phyloP scores from a whole-genome alignment of 1,140 invertebrate species.

The Hormaphis cornu region DNA sequence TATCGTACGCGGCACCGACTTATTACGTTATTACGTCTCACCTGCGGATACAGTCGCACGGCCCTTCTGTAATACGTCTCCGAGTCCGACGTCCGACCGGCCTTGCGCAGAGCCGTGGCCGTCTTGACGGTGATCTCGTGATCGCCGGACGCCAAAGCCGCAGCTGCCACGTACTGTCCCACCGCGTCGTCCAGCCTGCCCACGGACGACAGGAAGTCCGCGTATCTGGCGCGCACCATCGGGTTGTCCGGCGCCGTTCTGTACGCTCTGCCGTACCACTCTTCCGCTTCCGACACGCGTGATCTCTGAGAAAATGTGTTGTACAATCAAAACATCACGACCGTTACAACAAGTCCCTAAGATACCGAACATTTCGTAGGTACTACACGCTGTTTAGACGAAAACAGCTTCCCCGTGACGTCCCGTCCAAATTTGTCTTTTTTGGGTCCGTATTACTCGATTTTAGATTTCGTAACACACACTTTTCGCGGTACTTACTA shows the following conservation, averaged over 20 bases:
- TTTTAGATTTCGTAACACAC: no score
- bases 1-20: no score
- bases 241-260: slow-evolving; percentile 71
- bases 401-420: no score
- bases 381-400: no score
- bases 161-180: slow-evolving; percentile 62
- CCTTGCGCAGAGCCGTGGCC: slow-evolving; percentile 73
- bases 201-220: slow-evolving; percentile 70
- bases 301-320: slow-evolving; percentile 54
- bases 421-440: no score
- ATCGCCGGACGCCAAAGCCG: slow-evolving; percentile 62
- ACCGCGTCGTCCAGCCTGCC: slow-evolving; percentile 69
- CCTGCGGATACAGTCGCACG: slow-evolving; percentile 55
- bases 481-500: no score
- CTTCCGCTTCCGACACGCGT: slow-evolving; percentile 69
- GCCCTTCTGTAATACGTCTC: slow-evolving; percentile 74
- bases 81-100: slow-evolving; percentile 63
- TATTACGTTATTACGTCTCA: no score
- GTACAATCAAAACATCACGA: no score
- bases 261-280: slow-evolving; percentile 77
- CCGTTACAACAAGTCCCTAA: no score
- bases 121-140: slow-evolving; percentile 78
- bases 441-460: no score
- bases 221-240: slow-evolving; percentile 75
- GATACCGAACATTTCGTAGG: no score